phyloP scores from a whole-genome alignment of 1,140 invertebrate genomes.

The Nixonia krombeini region DNA sequence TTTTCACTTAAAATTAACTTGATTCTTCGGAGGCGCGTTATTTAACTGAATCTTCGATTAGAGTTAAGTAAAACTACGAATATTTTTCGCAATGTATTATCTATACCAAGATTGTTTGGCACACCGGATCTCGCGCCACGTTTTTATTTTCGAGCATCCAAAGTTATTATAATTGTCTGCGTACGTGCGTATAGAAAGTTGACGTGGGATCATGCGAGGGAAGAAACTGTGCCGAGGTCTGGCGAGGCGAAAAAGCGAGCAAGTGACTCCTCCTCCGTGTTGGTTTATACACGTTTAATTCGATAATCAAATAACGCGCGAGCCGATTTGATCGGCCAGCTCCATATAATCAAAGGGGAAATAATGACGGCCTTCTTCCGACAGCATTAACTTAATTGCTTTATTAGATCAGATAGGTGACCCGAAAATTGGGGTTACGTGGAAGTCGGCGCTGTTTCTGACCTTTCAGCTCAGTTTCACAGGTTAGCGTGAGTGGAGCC shows the following conservation, averaged over 20 bases:
- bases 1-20: too few relatives aligned
- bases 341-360: conserved; percentile 57
- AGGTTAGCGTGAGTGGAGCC: conserved; percentile 10
- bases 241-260: conserved; percentile 44
- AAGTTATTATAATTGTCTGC: background rate
- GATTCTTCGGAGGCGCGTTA: too few relatives aligned
- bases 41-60: too few relatives aligned
- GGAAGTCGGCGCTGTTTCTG: conserved; percentile 35
- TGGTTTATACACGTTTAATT: conserved; percentile 54
- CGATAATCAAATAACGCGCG: conserved; percentile 57
- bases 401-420: conserved; percentile 57
- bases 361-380: conserved; percentile 52
- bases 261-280: conserved; percentile 51
- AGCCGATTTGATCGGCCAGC: conserved; percentile 45
- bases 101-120: too few relatives aligned
- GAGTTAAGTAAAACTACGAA: too few relatives aligned
- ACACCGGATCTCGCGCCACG: too few relatives aligned
- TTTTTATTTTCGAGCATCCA: too few relatives aligned
- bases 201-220: background rate
- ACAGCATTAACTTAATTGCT: conserved; percentile 59
- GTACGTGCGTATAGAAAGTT: background rate
- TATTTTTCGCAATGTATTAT: too few relatives aligned
- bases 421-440: conserved; percentile 46
- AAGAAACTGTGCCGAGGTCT: conserved; percentile 41
- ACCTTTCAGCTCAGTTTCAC: conserved; percentile 28